Evolutionary conservation across 2,113 vertebrate genomes (phyloP).

Genomic region (Xerus inauris): DNA sequence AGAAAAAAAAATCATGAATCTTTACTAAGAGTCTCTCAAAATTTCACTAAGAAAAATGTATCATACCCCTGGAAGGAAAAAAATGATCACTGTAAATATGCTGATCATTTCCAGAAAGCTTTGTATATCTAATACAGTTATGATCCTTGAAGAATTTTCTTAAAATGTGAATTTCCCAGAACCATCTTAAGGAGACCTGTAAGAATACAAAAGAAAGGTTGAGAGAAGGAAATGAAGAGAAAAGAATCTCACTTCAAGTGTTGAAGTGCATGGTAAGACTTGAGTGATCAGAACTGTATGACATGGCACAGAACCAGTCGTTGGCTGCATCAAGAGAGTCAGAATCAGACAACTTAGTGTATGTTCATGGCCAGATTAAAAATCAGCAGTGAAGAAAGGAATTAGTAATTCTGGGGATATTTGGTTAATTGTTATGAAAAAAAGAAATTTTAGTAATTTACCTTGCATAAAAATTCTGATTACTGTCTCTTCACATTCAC

Average conservation of each 20-base stretch:
- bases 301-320: rapidly evolving
- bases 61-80: not conserved
- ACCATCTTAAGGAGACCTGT: not conserved
- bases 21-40: not conserved
- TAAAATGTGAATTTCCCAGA: not conserved
- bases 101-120: not conserved
- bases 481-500: not conserved
- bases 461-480: not conserved
- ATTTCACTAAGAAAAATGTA: not conserved
- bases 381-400: not conserved
- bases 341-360: not conserved
- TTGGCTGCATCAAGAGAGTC: not conserved
- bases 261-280: not conserved
- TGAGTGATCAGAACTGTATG: not conserved
- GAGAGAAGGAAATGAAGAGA: not conserved
- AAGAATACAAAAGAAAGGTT: not conserved
- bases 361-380: not conserved
- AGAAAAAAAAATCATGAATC: not conserved
- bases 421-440: not conserved
- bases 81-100: not conserved
- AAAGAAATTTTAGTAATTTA: not conserved
- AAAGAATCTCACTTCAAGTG: not conserved
- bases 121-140: not conserved
- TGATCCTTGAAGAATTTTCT: not conserved
- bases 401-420: not conserved